These are phyloP conservation scores for Drosophila melanocephala DNA, from an alignment of 2,888 invertebrate genomes.

Conservation along the genomic window DNA sequence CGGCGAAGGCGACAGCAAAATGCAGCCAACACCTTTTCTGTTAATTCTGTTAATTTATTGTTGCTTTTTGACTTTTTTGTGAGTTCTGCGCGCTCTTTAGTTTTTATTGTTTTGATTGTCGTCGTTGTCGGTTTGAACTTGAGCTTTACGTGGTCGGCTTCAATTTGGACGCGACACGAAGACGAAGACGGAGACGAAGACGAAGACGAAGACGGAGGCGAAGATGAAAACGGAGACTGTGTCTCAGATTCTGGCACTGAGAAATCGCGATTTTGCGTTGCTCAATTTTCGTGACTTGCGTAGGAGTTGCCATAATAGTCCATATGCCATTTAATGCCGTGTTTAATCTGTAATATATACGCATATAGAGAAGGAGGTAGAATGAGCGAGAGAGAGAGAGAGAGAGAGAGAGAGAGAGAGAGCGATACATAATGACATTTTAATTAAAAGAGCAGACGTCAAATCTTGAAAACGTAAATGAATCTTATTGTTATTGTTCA, in stretches of 20 bases:
- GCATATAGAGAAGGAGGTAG: constrained; percentile 9
- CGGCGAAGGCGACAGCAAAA: constrained; percentile 39
- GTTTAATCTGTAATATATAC: constrained; percentile 70
- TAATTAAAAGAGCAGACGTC: constrained; percentile 59
- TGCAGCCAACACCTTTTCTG: constrained; percentile 60
- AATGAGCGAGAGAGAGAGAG: constrained; percentile 19
- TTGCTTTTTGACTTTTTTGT: constrained; percentile 35
- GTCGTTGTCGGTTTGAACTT: constrained; percentile 60
- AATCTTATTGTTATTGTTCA: constrained; percentile 44
- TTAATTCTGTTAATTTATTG: constrained; percentile 57
- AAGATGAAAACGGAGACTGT: constrained; percentile 19
- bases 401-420: constrained; percentile 13
- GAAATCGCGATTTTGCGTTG: constrained; percentile 57
- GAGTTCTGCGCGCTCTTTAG: constrained; percentile 50
- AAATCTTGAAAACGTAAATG: constrained; percentile 62
- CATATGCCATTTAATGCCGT: constrained; percentile 70
- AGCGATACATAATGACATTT: constrained; percentile 47
- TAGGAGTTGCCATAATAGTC: constrained; percentile 72
- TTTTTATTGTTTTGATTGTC: constrained; percentile 46
- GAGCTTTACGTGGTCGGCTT: constrained; percentile 74
- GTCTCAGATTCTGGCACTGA: constrained; percentile 52
- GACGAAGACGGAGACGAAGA: background rate
- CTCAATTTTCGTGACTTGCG: constrained; percentile 71
- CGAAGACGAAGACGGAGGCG: constrained; percentile 5
- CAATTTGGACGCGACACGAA: constrained; percentile 38